A percentile compares a stretch with the other conserved stretches of the same genome.
Conservation (phyloP, 2,113 vertebrate genomes). For the Dicerorhinus sumatrensis region DNA sequence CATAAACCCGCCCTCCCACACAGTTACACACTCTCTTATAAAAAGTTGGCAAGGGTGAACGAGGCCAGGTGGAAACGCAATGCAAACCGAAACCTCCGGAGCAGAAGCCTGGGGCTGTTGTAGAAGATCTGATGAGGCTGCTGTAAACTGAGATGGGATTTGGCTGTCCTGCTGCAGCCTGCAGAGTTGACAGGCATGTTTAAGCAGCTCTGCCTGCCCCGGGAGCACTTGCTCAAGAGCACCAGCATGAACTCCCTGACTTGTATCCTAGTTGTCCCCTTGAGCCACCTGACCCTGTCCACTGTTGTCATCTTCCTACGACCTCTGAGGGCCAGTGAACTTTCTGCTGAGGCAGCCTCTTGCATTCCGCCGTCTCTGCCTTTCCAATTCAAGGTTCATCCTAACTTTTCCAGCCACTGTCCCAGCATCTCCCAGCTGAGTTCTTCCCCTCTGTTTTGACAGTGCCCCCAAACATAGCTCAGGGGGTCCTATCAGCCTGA, state of each 20-base stretch:
- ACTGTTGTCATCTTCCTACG: background rate
- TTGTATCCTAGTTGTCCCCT: background rate
- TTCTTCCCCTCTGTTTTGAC: background rate
- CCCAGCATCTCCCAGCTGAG: background rate
- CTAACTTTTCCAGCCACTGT: background rate
- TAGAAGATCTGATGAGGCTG: background rate
- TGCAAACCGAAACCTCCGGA: background rate
- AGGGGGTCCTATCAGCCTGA: background rate
- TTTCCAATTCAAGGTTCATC: background rate
- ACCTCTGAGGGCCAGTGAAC: accelerated
- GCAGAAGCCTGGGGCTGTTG: background rate
- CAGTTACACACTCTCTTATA: accelerated
- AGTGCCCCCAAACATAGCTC: background rate
- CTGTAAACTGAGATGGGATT: background rate
- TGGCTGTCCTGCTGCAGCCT: accelerated
- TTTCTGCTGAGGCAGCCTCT: background rate
- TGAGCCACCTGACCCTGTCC: background rate
- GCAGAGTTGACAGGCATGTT: background rate
- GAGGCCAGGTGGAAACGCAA: background rate
- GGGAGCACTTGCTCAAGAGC: background rate
- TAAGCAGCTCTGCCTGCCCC: background rate
- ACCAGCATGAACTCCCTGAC: background rate
- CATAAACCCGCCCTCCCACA: background rate
- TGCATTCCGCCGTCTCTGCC: background rate
- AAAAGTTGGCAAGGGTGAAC: background rate